Evolutionary conservation across 2,888 invertebrate species (phyloP), one percentile per base, ranked within the genome.

Genomic region (Tiphia femorata): DNA sequence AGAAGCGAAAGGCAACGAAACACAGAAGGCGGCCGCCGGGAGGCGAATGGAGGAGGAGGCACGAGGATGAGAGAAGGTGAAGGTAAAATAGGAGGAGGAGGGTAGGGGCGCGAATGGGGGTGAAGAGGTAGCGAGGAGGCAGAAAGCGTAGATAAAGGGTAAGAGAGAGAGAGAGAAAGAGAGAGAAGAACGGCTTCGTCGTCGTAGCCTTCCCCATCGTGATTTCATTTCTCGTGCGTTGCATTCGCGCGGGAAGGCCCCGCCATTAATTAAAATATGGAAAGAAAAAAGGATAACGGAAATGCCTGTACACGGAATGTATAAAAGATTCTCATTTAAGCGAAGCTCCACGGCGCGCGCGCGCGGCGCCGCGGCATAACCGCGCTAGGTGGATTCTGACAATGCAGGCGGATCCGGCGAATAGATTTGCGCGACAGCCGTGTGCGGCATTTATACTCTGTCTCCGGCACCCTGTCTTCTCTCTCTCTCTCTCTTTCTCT

Each of bases 241-340:
- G 55, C 64, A 51, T 61, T 62, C 62, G 63, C 59, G 51, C 57
- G 65, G 64, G 61, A 64, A 68, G 62, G n/a, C n/a, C n/a, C 68
- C 58, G 57, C 67, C 70, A 75, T 75, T 76, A 75, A 75, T 75
- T 75, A 75, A 74, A 75, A 75, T 68, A 73, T 76, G 70, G 64
- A 58, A 62, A 59, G 62, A 61, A 68, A 59, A 62, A 66, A 54
- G 61, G 57, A 49, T 61, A 64, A 65, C 72, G 71, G 71, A 66
- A 69, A 72, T 60, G 62, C 61, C n/a, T 57, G 68, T 71, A 72
- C 67, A 71, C 66, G 67, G 71, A 62, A 76, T 69, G 66, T 73
- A 76, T 74, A 75, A 75, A 76, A 75, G 75, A 72, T 71, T 72
- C 76, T 75, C 76, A 70, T 76, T 76, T 75, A 68, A 72, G 68